phyloP scores from a whole-genome alignment of 2,888 invertebrate genomes.

The Prionchulus punctatus region DNA sequence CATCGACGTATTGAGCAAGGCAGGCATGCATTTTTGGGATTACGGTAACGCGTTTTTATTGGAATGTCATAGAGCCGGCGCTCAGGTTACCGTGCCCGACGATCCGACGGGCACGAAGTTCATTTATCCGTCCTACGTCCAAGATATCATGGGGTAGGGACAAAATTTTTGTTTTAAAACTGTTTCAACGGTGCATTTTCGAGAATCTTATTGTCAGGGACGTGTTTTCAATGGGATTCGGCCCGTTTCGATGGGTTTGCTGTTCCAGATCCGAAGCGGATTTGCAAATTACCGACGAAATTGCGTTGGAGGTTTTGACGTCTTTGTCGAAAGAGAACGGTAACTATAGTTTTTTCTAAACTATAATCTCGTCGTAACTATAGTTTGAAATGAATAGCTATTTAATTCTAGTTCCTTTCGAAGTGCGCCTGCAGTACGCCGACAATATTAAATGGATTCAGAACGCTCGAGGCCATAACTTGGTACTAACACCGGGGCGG shows the following conservation, averaged over 20 bases:
- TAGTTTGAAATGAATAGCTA: neutral
- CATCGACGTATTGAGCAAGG: conserved; percentile 40
- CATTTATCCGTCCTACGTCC: conserved; percentile 47
- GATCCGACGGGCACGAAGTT: conserved; percentile 37
- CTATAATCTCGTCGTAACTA: neutral
- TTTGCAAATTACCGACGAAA: conserved; percentile 41
- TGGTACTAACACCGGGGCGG: conserved; percentile 32
- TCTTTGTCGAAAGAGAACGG: conserved; percentile 25
- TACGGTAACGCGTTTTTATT: conserved; percentile 49
- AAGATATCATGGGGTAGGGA: conserved; percentile 47
- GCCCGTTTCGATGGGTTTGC: conserved; percentile 49
- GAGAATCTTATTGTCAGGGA: conserved; percentile 33
- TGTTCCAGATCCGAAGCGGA: conserved; percentile 42
- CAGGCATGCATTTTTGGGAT: conserved; percentile 47
- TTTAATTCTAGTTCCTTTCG: conserved; percentile 33
- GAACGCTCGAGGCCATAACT: conserved; percentile 41
- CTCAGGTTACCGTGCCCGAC: conserved; percentile 36
- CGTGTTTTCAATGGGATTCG: conserved; percentile 49
- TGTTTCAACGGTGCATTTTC: neutral
- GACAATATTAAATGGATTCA: conserved; percentile 47
- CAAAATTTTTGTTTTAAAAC: neutral
- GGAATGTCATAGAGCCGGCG: conserved; percentile 44
- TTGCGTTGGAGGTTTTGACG: conserved; percentile 39
- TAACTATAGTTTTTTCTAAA: conserved; percentile 7
- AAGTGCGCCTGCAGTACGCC: conserved; percentile 41